Evolutionary conservation across 1,140 invertebrate genomes (phyloP), one percentile per base, ranked within the genome.

Genomic region (Anastrepha obliqua): DNA sequence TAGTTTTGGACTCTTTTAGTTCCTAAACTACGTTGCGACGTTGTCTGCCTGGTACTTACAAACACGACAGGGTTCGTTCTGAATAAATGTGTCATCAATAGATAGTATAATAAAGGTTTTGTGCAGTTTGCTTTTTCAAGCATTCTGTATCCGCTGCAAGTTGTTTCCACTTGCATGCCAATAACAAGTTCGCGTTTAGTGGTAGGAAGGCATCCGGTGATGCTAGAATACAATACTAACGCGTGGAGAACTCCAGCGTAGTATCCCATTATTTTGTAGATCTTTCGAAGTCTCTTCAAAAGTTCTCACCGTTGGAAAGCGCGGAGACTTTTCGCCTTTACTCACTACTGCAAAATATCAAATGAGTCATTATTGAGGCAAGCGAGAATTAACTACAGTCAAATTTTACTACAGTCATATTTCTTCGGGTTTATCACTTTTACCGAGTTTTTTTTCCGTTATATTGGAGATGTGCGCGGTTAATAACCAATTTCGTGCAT

Each of bases 141-240:
- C 87, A 95, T 97, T 55, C 91, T 98, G 59, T 98, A 98, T 93
- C 97, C 97, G 29, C 96, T 98, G 90, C 95, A 96, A 92, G 96
- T 98, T 17, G 97, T 98, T 1, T 97, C 97, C 59, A 97, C 97
- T 89, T 97, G 97, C 91, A 98, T 98, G 96, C 95, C 96, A 88
- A 96, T 98, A 3, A 96, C 96, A 87, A 95, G 96, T 86, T 95
- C 95, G n/a, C 95, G 96, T 81, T 94, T 98, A 20, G 93, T 94
- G 89, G 97, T 97, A 59, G 97, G 97, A 47, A 94, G 95, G 60
- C 97, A 97, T 39, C 97, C 97, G 2, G 93, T 95, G 13, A 98
- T 98, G 97, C 97, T 97, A 59, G 93, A 95, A 29, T 98, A 98
- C 90, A 93, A 92, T 99, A 62, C 94, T 95, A 13, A 91, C 93